Evolutionary conservation across 1,140 invertebrate genomes (phyloP), one percentile per base, ranked within the genome.

Genomic region (Drosophila insularis): DNA sequence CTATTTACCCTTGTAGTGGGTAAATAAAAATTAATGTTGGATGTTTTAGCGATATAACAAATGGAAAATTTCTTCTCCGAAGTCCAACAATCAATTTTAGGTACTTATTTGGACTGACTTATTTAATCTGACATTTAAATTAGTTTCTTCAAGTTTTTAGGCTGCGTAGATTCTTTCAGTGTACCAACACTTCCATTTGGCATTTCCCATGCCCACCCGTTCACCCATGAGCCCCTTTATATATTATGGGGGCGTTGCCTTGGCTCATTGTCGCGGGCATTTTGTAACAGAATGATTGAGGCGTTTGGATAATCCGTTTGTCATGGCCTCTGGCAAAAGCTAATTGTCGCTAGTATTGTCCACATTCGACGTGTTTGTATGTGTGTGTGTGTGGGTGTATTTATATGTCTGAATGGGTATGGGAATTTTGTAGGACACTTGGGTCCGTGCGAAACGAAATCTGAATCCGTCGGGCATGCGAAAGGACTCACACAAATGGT

Each of bases 291-390:
- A 80, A 80, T 80, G 78, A 78, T 80, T 80, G 74, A 78, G 75
- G 75, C 78, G 78, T 80, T 80, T 70, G 68, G 65, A 56, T 80
- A 80, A 80, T 80, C 78, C 78, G 75, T 80, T 80, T 80, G 78
- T 80, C 74, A 78, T 76, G 76, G 61, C 65, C 63, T 69, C 69
- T 72, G 76, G 75, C 74, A 74, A 74, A 74, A 71, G 78, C 78
- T 80, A 80, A 80, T 80, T 80, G 78, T 80, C 68, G 64, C 74
- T 65, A 39, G 62, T 74, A 58, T 69, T 63, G 46, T 56, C 50
- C 60, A 53, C 55, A 35, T 35, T 19, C 31, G 23, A 14, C 27
- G 11, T 53, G 27, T 17, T 35, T 50, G 13, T 54, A 21, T 58
- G 8, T 63, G 40, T 54, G 27, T 50, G 35, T 39, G 32, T 55